Conservation (phyloP, 1,140 invertebrate species). For the Oryzaephilus surinamensis region DNA sequence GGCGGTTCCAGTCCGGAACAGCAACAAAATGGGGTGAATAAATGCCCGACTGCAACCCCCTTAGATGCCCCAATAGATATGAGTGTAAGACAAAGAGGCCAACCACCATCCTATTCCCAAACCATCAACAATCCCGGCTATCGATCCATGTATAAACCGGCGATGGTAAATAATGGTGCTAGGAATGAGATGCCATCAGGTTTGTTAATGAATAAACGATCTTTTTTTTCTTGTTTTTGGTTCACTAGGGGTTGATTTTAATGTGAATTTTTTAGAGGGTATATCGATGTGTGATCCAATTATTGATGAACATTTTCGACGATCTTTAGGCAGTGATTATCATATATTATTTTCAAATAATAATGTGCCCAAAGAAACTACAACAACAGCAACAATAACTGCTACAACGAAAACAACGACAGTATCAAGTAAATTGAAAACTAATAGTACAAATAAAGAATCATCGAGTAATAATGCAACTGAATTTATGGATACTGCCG, state of each 20-base stretch:
- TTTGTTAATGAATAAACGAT: conserved; percentile 9
- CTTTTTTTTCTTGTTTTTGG: background rate
- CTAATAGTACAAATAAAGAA: conserved; percentile 5
- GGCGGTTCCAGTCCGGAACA: conserved; percentile 19
- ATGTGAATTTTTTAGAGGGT: conserved; percentile 37
- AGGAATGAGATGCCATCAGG: conserved; percentile 32
- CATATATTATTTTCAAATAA: conserved; percentile 54
- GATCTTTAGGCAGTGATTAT: conserved; percentile 84
- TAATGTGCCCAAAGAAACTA: conserved; percentile 42
- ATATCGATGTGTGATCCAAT: conserved; percentile 72
- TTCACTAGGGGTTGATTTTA: no score
- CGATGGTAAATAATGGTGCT: conserved; percentile 23
- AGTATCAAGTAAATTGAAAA: no score
- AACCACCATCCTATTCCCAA: conserved; percentile 43
- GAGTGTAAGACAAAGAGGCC: conserved; percentile 40
- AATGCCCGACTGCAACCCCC: conserved; percentile 5
- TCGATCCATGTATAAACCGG: conserved; percentile 32
- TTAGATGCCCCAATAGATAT: conserved; percentile 43
- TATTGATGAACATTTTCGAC: conserved; percentile 91
- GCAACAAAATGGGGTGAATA: conserved; percentile 34
- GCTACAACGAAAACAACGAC: conserved; percentile 11
- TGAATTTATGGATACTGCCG: conserved; percentile 31
- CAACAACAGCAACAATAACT: conserved; percentile 30
- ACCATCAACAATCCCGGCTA: conserved; percentile 40
- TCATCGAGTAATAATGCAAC: conserved; percentile 31